Conservation (phyloP, 2,888 invertebrate genomes). For the Zootermopsis nevadensis region DNA sequence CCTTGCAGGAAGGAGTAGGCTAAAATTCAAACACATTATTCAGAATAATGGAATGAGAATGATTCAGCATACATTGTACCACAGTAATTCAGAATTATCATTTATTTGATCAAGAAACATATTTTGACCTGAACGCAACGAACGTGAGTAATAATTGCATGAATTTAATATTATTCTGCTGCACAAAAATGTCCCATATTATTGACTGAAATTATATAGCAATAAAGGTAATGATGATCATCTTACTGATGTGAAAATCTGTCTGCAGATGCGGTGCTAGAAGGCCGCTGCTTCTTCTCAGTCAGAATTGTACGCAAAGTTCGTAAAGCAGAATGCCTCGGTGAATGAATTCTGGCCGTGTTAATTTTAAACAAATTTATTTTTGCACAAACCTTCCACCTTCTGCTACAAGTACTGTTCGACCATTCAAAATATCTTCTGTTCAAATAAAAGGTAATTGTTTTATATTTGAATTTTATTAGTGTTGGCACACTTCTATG, state of each 20-base stretch:
- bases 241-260: background rate
- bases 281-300: too few relatives aligned
- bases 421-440: background rate
- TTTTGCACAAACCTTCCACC: background rate
- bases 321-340: background rate
- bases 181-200: background rate
- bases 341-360: background rate
- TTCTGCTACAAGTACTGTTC: background rate
- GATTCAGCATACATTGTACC: background rate
- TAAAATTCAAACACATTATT: background rate
- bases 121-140: background rate
- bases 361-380: background rate
- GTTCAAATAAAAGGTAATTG: background rate
- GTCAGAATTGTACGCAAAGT: background rate
- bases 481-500: background rate
- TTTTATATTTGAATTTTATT: constrained; percentile 2
- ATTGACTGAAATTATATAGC: background rate
- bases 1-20: background rate
- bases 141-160: background rate
- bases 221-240: background rate
- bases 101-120: background rate
- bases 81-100: background rate
- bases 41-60: background rate
- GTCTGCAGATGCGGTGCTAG: background rate
- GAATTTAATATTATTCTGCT: background rate